Evolutionary conservation across 2,888 invertebrate species (phyloP).

Genomic region (Metellina segmentata): DNA sequence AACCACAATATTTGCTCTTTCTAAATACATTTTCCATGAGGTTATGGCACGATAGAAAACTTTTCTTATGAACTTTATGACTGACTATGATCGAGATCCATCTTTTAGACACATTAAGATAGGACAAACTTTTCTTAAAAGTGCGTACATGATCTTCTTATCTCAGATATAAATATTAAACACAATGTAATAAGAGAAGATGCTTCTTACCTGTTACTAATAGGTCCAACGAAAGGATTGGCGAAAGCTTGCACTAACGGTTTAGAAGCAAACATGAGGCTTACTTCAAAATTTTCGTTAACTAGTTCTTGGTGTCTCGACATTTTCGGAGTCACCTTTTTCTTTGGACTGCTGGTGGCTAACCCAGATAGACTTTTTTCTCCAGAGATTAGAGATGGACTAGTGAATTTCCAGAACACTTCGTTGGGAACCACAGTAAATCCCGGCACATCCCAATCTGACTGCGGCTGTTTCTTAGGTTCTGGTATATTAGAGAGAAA

Average conservation of each 20-base stretch:
- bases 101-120: too few relatives aligned
- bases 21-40: too few relatives aligned
- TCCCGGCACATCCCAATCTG: constrained; percentile 44
- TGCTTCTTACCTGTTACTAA: constrained; percentile 92
- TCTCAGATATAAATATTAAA: neutral
- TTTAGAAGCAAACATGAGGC: constrained; percentile 99
- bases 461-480: constrained; percentile 5
- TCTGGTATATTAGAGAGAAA: constrained; percentile 40
- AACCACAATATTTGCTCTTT: too few relatives aligned
- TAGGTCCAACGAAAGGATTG: constrained; percentile 98
- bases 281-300: constrained; percentile 97
- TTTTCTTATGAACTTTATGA: too few relatives aligned
- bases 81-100: too few relatives aligned
- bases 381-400: constrained; percentile 3
- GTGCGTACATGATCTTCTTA: too few relatives aligned
- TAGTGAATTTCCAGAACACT: constrained; percentile 57
- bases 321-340: neutral
- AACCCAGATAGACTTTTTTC: neutral
- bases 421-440: constrained; percentile 70
- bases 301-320: constrained; percentile 89
- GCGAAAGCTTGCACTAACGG: constrained; percentile 97
- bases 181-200: neutral
- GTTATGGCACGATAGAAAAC: too few relatives aligned
- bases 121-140: too few relatives aligned
- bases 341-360: neutral